Percentiles rank a stretch among this genome's conserved stretches.
Evolutionary conservation across 2,888 invertebrate species (phyloP).

Genomic region (Endotricha flammealis): DNA sequence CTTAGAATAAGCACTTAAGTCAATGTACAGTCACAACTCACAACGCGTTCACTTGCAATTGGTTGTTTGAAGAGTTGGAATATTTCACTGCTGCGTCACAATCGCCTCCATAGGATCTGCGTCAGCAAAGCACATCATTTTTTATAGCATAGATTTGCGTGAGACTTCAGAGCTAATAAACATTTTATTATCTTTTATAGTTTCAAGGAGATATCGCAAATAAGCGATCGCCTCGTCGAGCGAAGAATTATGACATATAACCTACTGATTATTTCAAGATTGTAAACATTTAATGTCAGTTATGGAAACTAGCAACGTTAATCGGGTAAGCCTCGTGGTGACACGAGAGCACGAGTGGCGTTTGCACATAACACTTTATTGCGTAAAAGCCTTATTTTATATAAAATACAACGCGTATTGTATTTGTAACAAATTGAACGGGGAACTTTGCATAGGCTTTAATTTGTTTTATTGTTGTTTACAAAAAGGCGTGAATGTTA

Average conservation of each 20-base stretch:
- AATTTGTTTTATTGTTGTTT: conserved; percentile 27
- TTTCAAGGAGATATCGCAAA: conserved; percentile 69
- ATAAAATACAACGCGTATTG: conserved; percentile 7
- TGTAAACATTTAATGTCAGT: conserved; percentile 40
- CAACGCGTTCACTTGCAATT: background rate
- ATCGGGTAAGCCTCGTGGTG: conserved; percentile 62
- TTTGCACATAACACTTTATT: conserved; percentile 37
- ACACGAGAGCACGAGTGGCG: conserved; percentile 39
- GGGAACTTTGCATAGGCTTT: conserved; percentile 21
- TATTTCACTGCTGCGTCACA: conserved; percentile 5
- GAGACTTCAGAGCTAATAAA: conserved; percentile 50
- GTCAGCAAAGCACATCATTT: conserved; percentile 48
- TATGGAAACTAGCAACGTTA: conserved; percentile 61
- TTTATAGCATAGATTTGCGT: conserved; percentile 39
- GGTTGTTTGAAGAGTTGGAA: background rate
- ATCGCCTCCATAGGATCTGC: conserved; percentile 16
- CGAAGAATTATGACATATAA: conserved; percentile 64
- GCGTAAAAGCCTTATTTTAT: conserved; percentile 13
- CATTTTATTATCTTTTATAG: conserved; percentile 65
- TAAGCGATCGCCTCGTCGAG: conserved; percentile 52
- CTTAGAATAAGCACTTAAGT: too few species aligned
- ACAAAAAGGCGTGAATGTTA: conserved; percentile 27
- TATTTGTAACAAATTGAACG: conserved; percentile 11
- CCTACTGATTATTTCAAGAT: conserved; percentile 45
- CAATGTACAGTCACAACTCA: too few species aligned